Evolutionary conservation across 2,797 vertebrate species (phyloP), one percentile per base, ranked within the genome.

Genomic region (Phoeniculus purpureus): DNA sequence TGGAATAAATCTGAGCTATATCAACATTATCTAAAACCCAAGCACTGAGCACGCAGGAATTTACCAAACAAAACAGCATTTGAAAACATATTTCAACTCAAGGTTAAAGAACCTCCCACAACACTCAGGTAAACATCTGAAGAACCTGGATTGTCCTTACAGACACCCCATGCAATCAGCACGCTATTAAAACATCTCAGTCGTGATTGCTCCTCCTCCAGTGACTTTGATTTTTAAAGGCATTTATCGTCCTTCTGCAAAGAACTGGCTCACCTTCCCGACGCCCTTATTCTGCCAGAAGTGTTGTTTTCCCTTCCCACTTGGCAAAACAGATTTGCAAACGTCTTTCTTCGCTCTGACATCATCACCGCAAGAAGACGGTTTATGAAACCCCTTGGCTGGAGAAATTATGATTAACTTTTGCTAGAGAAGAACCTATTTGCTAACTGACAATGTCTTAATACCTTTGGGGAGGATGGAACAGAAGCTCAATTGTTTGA

Each of bases 401-500:
- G 43, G 43, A 90, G 96, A 92, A 93, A 68, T 59, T 23, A 80
- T 66, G 59, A 86, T 89, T 90, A 92, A 85, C 55, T 89, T 91
- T 89, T 94, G 62, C 88, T 89, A 81, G 64, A 85, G 89, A 93
- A 80, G 78, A 82, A 60, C 31, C 52, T 85, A 80, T 93, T 90
- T 85, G 59, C 94, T 88, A 92, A 70, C 83, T 93, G 95, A 94
- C 84, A 73, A 94, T 25, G 32, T 86, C 81, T 93, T 94, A 96
- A 94, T 71, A 91, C 73, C 71, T 94, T 43, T 23, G 72, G 54
- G 73, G 91, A 16, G 78, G 77, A 90, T 96, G 77, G 81, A 96
- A 95, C 86, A 92, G 81, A 91, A 90, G 71, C 73, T 86, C 83
- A 79, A 61, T 92, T 96, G 96, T 95, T 91, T 96, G 66, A 55